Evolutionary conservation across 2,797 vertebrate genomes (phyloP), one percentile per base, ranked within the genome.

Genomic region (Acrossocheilus wenchowensis): DNA sequence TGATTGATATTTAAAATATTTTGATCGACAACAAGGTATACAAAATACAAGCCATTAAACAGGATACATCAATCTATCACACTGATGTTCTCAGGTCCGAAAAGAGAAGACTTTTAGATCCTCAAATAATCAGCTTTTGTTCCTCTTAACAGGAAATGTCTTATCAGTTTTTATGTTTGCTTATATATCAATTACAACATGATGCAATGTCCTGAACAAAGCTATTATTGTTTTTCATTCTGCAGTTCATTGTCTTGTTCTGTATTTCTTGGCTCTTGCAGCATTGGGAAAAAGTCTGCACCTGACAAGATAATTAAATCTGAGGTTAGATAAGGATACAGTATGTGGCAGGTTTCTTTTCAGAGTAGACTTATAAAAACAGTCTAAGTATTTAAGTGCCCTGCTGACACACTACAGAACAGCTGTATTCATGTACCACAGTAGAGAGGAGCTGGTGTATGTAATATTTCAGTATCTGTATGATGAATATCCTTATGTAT

Each of bases 301-400:
- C 60, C 52, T 73, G 69, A 83, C 52, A 62, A 30, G 81, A 82
- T 34, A 26, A 43, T 36, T 12, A 57, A 82, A n/a, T 82, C 23
- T 12, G 48, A 73, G 48, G 64, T 14, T 30, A 50, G 64, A 39
- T 34, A 69, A 36, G 45, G 14, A 60, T 8, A 82, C 41, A 41
- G 41, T 8, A 45, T 34, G 23, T 34, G n/a, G 26, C n/a, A 23
- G 34, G 34, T 39, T 69, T 69, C n/a, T 52, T 39, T 69, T 30
- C 30, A 50, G 48, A 34, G 45, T 30, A 30, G 39, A 80, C n/a
- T 23, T 52, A 5, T 19, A 52, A 10, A n/a, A 64, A 26, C 34
- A 30, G 81, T 3, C 14, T 71, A 57, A 19, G 54, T 48, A 30
- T 19, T 21, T 30, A 45, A 82, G 57, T 11, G 23, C 34, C 23